Evolutionary conservation across 1,140 invertebrate genomes (phyloP).

Genomic region (Venturia canescens): DNA sequence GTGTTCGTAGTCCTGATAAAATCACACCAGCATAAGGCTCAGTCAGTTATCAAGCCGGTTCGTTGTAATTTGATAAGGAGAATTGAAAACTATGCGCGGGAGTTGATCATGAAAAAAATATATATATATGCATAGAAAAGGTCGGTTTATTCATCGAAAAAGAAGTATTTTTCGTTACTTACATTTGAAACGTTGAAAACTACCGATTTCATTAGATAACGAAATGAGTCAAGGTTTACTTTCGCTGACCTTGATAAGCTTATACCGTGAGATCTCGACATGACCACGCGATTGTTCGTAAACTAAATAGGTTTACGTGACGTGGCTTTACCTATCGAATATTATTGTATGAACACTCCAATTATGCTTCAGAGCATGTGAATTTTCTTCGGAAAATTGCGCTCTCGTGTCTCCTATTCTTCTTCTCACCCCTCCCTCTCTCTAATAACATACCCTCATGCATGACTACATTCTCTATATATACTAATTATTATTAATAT

Average conservation of each 20-base stretch:
- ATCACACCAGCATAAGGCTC: too few relatives aligned
- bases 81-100: too few relatives aligned
- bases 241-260: slow-evolving; percentile 46
- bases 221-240: slow-evolving; percentile 46
- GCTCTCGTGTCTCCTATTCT: too few relatives aligned
- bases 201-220: slow-evolving; percentile 31
- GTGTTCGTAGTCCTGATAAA: too few relatives aligned
- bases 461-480: neutral
- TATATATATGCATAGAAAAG: too few relatives aligned
- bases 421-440: too few relatives aligned
- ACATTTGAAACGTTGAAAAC: slow-evolving; percentile 21
- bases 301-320: slow-evolving; percentile 32
- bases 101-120: too few relatives aligned
- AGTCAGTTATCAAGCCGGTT: too few relatives aligned
- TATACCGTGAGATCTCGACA: slow-evolving; percentile 29
- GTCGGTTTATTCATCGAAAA: too few relatives aligned
- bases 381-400: neutral
- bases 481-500: neutral
- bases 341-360: neutral
- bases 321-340: slow-evolving; percentile 6
- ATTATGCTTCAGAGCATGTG: neutral
- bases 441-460: neutral
- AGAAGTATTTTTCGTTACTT: too few relatives aligned
- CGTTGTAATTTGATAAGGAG: too few relatives aligned
- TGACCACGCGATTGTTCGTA: slow-evolving; percentile 50